Base-by-base conservation (phyloP, 2,797 vertebrate species). In the Australoheros facetus region DNA sequence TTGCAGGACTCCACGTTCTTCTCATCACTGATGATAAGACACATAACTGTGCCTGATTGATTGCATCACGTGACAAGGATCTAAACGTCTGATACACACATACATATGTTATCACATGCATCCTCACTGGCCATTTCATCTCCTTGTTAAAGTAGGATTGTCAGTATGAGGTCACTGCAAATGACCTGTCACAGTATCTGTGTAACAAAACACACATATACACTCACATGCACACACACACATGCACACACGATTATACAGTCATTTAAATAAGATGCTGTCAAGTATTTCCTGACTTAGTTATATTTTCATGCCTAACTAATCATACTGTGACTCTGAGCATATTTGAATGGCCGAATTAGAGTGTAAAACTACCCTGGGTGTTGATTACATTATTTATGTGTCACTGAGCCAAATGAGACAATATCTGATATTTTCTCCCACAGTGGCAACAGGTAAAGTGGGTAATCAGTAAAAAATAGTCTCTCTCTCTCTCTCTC, bases 371-470 rank as follows among this genome's bases (percentile, higher is more conserved):
- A 73, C 55, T 53, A 64, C 71, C 34, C 14, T 5, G 54, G 37
- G 17, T 70, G 62, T 58, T 76, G 56, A 72, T 80, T 16, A 56
- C 37, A 39, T 74, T 72, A 81, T 77, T 83, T 51, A 23, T 48
- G 76, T 80, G 83, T 76, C 42, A 28, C 60, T 78, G 66, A 73
- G 34, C 73, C 71, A 85, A 90, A 85, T 87, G 56, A 89, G 83
- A 80, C 75, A 39, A 83, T 85, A 83, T 78, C 56, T 77, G 75
- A 86, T 85, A 71, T 80, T 87, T 90, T 83, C 79, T 78, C 81
- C 80, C 66, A 87, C 70, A 73, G 80, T 81, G 84, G 86, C 89
- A 88, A 82, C 90, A 92, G 90, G 89, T 91, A 90, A 84, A 90
- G 87, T 82, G 78, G 80, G 79, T 92, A 87, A 91, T 91, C 82